Conservation (phyloP, 1,140 invertebrate genomes). For the Hetaerina americana region DNA sequence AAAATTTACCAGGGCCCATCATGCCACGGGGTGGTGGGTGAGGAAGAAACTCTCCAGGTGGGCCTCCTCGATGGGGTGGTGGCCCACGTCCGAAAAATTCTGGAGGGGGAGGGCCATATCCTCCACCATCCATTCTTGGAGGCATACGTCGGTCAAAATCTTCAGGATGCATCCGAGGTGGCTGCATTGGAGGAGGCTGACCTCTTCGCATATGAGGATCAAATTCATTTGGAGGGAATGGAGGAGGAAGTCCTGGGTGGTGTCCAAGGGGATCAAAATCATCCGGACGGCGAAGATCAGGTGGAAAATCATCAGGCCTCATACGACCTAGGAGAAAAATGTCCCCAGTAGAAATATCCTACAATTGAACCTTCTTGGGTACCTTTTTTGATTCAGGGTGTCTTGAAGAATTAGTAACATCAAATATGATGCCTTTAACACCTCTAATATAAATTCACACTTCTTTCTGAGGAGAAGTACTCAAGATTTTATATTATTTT, state of each 20-base stretch:
- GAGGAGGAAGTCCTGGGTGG: constrained; percentile 27
- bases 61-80: constrained; percentile 14
- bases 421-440: too few species aligned
- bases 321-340: neutral
- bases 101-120: neutral
- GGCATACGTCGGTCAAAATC: neutral
- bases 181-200: neutral
- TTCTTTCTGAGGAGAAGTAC: too few species aligned
- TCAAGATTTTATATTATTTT: too few species aligned
- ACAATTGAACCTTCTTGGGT: too few species aligned
- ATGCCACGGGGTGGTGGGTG: constrained; percentile 16
- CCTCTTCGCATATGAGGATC: neutral
- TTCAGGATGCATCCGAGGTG: neutral
- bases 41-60: constrained; percentile 3
- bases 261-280: constrained; percentile 26
- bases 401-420: too few species aligned
- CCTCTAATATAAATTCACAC: too few species aligned
- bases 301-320: neutral
- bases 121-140: neutral
- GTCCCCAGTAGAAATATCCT: too few species aligned
- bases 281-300: constrained; percentile 19
- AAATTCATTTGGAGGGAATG: constrained; percentile 10
- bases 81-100: constrained; percentile 22
- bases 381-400: too few species aligned
- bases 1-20: constrained; percentile 29